Evolutionary conservation across 2,113 vertebrate species (phyloP).

Genomic region (Entomyzon cyanotis): DNA sequence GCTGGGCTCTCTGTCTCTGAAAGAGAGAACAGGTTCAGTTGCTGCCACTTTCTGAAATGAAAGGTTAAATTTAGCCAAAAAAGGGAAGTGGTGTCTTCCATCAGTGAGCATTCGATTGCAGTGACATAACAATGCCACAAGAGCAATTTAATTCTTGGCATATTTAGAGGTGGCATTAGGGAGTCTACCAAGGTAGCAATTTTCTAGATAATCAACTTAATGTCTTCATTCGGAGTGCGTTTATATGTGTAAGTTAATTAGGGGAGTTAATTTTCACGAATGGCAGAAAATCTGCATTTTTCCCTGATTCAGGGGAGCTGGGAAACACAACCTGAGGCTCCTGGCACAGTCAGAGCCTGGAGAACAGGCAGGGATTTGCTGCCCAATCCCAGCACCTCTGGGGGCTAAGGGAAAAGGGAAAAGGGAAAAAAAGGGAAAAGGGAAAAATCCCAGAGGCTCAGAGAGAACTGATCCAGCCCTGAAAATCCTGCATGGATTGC

Average conservation of each 20-base stretch:
- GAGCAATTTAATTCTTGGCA: conserved; percentile 72
- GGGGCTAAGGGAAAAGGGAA: not conserved
- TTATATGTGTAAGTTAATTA: conserved; percentile 76
- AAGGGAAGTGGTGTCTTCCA: not conserved
- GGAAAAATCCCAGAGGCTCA: accelerated
- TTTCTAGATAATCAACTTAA: conserved; percentile 81
- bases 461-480: not conserved
- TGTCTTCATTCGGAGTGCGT: conserved; percentile 73
- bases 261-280: conserved; percentile 78
- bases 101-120: conserved; percentile 33
- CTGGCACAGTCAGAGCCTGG: not conserved
- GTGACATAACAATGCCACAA: conserved; percentile 64
- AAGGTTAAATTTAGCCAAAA: conserved; percentile 50
- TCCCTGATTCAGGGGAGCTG: conserved; percentile 42
- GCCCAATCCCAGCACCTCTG: not conserved
- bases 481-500: not conserved
- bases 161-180: conserved; percentile 60
- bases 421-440: too few relatives aligned
- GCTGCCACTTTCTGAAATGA: conserved; percentile 22
- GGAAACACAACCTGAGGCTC: not conserved
- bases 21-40: not conserved
- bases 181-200: conserved; percentile 77
- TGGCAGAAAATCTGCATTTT: conserved; percentile 66
- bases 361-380: not conserved
- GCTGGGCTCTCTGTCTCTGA: not conserved